Conservation (phyloP, 92 coral and sea anemone genomes). For the Phenganax stokvisi region DNA sequence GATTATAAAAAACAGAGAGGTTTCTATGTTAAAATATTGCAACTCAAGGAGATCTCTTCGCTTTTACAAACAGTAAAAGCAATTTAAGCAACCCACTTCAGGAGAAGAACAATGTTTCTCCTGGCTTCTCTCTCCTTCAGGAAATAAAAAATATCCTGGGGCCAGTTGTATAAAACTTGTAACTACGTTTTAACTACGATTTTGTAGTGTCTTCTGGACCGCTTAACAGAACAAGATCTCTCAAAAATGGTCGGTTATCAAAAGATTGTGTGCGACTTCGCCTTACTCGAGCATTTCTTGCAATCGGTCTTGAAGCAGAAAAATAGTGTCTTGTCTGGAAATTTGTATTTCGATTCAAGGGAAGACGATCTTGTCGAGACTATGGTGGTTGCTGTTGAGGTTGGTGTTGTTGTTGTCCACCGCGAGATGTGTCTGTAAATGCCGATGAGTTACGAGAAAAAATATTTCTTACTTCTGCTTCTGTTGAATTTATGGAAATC, state of each 20-base stretch:
- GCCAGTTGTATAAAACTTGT: too few species aligned
- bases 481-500: not conserved
- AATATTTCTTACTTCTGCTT: not conserved
- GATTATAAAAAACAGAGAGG: too few species aligned
- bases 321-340: not conserved
- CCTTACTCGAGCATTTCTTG: not conserved
- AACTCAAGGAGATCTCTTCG: too few species aligned
- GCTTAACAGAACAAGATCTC: constrained; percentile 3
- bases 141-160: too few species aligned
- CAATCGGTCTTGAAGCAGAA: not conserved
- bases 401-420: not conserved
- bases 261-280: not conserved
- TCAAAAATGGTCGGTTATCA: constrained; percentile 11
- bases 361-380: not conserved
- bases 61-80: too few species aligned
- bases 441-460: not conserved
- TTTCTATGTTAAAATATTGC: too few species aligned
- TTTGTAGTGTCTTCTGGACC: not conserved
- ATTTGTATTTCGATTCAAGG: not conserved
- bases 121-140: too few species aligned
- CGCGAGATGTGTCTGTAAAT: not conserved
- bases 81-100: too few species aligned
- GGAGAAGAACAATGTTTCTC: too few species aligned
- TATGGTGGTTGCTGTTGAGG: not conserved
- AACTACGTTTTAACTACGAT: too few species aligned